Conservation (phyloP, 2,888 invertebrate species). For the Diogma glabrata region DNA sequence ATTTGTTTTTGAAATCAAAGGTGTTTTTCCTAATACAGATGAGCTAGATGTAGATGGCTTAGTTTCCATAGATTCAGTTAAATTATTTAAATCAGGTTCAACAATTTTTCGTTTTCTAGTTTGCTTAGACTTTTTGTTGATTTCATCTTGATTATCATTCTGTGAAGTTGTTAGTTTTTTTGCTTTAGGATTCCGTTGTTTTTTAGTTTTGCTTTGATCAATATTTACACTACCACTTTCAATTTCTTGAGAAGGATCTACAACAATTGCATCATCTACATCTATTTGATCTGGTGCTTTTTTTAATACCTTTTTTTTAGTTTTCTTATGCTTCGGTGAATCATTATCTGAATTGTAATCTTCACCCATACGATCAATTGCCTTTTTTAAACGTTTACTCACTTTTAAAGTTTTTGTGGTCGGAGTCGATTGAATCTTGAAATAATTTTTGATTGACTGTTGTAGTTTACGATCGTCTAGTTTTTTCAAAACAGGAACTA, state of each 20-base stretch:
- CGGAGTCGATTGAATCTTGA: conserved; percentile 48
- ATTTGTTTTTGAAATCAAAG: conserved; percentile 26
- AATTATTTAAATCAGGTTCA: not conserved
- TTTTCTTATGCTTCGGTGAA: conserved; percentile 20
- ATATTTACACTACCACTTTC: not conserved
- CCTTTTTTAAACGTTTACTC: conserved; percentile 72
- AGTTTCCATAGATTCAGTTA: conserved; percentile 14
- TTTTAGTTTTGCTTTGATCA: not conserved
- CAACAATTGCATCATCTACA: conserved; percentile 17
- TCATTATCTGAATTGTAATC: conserved; percentile 27
- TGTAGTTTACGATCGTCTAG: conserved; percentile 55
- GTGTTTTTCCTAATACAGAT: conserved; percentile 20
- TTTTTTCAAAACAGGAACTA: conserved; percentile 73
- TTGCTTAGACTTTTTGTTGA: too few species aligned
- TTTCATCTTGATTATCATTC: not conserved
- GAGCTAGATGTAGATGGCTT: conserved; percentile 19
- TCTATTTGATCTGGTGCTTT: conserved; percentile 14
- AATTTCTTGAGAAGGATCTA: conserved; percentile 21
- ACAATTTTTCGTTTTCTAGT: not conserved
- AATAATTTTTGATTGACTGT: conserved; percentile 59
- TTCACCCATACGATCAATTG: conserved; percentile 54
- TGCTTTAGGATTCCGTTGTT: not conserved
- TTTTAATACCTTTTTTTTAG: conserved; percentile 15
- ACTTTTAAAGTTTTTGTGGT: conserved; percentile 48
- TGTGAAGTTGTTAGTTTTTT: conserved; percentile 9